Base-by-base conservation (phyloP, 2,888 invertebrate species). In the Timandra comae region DNA sequence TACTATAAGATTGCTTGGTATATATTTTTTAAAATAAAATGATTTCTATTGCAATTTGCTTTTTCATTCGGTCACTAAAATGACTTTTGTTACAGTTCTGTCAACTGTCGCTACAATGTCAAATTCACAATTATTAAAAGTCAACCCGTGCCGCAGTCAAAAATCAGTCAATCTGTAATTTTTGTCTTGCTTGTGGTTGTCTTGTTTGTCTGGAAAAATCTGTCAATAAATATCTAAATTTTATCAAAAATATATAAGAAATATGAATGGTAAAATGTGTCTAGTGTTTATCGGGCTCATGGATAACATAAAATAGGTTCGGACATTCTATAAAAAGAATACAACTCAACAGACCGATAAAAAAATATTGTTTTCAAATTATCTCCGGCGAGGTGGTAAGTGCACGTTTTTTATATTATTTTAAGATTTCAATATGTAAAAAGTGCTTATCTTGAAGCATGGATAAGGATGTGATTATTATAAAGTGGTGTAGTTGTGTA, bases 221-320 rank as follows among this genome's bases (percentile, higher is more conserved):
- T 58, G 53, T 60, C 50, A 48, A 26, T n/a, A n/a, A n/a, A n/a
- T 19, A 16, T 33, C 31, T 56, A 51, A 50, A 55, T 48, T 43
- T 63, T 69, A 71, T 69, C 69, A 58, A 67, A 68, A 61, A 70
- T 74, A 70, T 65, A 73, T 68, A 67, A 63, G 68, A 73, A 66
- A 65, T 71, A 74, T 77, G 77, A 75, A 72, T 76, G 73, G 66
- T 78, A 78, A 65, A 67, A 70, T 66, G 68, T 63, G 64, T 60
- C 58, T 63, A 43, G 51, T 53, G 49, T 49, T 32, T 50, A 33
- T 55, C 57, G 55, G 48, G 41, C 48, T 46, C 41, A 49, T 37
- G 36, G 41, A 40, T 39, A 46, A 43, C 41, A 49, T 53, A 41
- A 64, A 63, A 68, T 70, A 74, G 57, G 38, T 16, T 41, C 30